Base-by-base conservation (phyloP, 2,797 vertebrate genomes). In the Harpagifer antarcticus region DNA sequence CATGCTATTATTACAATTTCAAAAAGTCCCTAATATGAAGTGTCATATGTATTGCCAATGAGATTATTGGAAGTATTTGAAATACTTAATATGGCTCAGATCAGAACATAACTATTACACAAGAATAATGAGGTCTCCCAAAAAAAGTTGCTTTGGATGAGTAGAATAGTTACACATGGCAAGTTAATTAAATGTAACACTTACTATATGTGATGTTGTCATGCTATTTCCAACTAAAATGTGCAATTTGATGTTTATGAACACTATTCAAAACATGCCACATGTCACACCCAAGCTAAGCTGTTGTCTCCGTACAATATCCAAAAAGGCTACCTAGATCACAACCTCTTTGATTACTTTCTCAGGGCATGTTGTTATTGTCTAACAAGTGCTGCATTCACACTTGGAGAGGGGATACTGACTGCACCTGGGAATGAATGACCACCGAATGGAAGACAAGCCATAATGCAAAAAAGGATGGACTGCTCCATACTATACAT, bases 301-400 rank as follows among this genome's bases (percentile, higher is more conserved):
- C 37, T 83, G 50, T 84, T 80, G 66, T 87, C 68, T 84, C 43
- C 78, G 48, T 83, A 53, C 64, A 57, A 33, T 79, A 76, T 82
- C 74, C 75, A 74, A 56, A 61, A 80, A 77, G 68, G 72, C 77
- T 82, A 81, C 83, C 60, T 65, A 81, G 16, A 85, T 84, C 49
- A 82, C 85, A 64, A 86, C 83, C 73, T 82, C 71, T 74, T 80
- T 47, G 50, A 78, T 72, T 74, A 68, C 84, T 81, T 91, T 91
- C 92, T 94, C 92, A 93, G 93, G 93, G 88, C 91, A 89, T 85
- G 73, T 89, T 86, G 88, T 91, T 59, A 74, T 70, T 78, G 61
- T 86, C 69, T 82, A 65, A 76, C 31, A 79, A 56, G 83, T 83
- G 60, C 78, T 88, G 83, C 72, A 83, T 89, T 92, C 68, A 88